Evolutionary conservation across 2,113 vertebrate species (phyloP).

Genomic region (Corythornis vintsioides): DNA sequence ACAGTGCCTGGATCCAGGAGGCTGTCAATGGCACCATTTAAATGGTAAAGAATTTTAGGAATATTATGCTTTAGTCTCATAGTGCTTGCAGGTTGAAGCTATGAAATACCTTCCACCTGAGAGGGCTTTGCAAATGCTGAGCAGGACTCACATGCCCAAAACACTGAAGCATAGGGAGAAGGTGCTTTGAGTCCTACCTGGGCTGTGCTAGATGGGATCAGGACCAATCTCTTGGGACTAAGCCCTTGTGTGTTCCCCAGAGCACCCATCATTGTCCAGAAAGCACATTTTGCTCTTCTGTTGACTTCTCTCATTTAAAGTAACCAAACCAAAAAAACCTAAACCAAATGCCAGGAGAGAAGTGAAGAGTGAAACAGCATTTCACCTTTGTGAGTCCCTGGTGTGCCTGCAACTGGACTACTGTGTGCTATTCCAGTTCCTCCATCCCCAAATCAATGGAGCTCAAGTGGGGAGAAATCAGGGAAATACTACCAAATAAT

Average conservation of each 20-base stretch:
- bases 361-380: neutral
- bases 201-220: neutral
- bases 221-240: neutral
- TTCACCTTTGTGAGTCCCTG: neutral
- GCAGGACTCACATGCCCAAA: neutral
- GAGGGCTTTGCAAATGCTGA: neutral
- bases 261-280: neutral
- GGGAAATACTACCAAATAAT: neutral
- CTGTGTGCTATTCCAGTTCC: neutral
- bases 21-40: rapidly evolving
- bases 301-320: neutral
- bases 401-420: neutral
- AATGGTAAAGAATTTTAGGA: neutral
- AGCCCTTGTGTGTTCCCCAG: neutral
- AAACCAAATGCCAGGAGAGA: neutral
- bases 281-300: neutral
- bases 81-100: neutral
- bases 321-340: neutral
- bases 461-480: neutral
- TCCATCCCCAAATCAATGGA: neutral
- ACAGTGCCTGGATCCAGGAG: neutral
- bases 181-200: neutral
- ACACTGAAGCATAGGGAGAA: neutral
- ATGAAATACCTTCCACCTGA: neutral
- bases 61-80: neutral